Conservation (phyloP, 1,140 invertebrate species). For the Drosophila parabipectinata region DNA sequence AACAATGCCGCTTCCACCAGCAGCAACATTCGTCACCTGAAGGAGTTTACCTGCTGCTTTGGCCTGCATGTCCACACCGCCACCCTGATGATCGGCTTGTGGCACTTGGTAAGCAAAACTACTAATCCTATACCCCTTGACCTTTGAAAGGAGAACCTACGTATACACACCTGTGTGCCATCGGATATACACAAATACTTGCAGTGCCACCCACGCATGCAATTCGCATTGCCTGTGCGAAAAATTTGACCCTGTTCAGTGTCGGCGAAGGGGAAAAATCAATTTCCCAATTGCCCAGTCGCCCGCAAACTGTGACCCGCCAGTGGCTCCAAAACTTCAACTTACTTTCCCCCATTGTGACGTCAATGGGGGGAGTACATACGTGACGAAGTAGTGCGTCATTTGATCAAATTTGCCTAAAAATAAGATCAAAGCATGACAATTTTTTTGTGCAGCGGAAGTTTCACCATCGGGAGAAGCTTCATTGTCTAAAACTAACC, state of each 20-base stretch:
- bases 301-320: conserved; percentile 42
- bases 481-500: conserved; percentile 26
- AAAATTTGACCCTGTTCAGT: conserved; percentile 70
- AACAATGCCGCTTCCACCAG: conserved; percentile 19
- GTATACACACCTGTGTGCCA: conserved; percentile 21
- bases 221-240: conserved; percentile 24
- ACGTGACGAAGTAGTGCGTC: conserved; percentile 12
- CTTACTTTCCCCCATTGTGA: conserved; percentile 31
- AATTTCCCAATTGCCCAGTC: conserved; percentile 50
- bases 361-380: conserved; percentile 21
- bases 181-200: conserved; percentile 1
- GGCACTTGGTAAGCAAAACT: conserved; percentile 89
- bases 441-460: not conserved
- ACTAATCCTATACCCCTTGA: conserved; percentile 14
- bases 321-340: conserved; percentile 14
- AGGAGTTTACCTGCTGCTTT: conserved; percentile 91
- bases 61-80: conserved; percentile 93
- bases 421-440: not conserved
- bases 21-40: conserved; percentile 82
- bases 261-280: conserved; percentile 74
- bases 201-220: conserved; percentile 40
- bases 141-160: conserved; percentile 8
- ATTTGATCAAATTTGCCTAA: conserved; percentile 16
- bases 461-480: conserved; percentile 3
- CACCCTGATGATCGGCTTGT: conserved; percentile 91